Conservation (phyloP, 2,888 invertebrate species). For the Lasioglossum marginatum region DNA sequence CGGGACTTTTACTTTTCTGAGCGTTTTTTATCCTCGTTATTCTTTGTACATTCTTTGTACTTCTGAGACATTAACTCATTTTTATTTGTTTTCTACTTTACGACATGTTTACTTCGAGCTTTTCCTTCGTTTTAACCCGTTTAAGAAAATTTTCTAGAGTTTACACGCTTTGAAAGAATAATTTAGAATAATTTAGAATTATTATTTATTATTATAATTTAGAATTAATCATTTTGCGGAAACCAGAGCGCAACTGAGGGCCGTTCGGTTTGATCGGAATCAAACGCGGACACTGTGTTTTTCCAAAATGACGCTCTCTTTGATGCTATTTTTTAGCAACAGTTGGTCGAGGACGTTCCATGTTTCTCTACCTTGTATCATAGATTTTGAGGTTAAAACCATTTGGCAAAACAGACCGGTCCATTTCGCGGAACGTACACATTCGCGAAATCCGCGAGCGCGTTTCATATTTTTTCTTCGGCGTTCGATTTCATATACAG, state of each 20-base stretch:
- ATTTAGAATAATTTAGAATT: too few relatives aligned
- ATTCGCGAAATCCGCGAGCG: neutral
- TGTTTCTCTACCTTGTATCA: neutral
- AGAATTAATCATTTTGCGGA: neutral
- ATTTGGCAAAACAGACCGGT: neutral
- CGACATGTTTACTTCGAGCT: neutral
- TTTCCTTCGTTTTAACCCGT: neutral
- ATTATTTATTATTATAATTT: too few relatives aligned
- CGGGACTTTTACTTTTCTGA: neutral
- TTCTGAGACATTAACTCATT: neutral
- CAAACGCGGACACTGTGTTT: neutral
- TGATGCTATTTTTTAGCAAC: neutral
- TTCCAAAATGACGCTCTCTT: neutral
- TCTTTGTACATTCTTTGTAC: too few relatives aligned
- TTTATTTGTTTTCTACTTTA: neutral
- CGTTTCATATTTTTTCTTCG: constrained; percentile 40
- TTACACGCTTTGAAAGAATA: neutral
- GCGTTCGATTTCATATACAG: constrained; percentile 25
- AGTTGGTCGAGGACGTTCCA: neutral
- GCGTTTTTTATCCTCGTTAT: neutral
- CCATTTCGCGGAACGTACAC: neutral
- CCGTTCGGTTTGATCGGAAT: neutral
- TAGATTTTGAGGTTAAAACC: neutral
- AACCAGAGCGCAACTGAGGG: too few relatives aligned
- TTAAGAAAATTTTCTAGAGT: neutral